These are phyloP conservation scores for Takifugu rubripes DNA, from an alignment of 2,797 vertebrate genomes.

Conservation along the genomic window DNA sequence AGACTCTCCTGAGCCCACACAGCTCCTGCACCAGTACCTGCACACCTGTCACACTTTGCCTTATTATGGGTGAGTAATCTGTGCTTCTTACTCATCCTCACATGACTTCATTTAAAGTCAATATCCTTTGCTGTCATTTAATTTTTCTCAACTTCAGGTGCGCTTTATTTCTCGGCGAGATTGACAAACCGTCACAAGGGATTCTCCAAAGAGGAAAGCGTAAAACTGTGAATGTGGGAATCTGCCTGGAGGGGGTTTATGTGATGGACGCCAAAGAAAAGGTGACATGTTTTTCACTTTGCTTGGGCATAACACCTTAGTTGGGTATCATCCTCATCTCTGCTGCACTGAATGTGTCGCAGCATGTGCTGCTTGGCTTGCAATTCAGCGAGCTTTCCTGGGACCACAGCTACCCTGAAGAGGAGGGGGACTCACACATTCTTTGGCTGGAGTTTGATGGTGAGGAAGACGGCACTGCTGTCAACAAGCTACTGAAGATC, in stretches of 20 bases:
- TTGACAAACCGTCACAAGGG: conserved; percentile 86
- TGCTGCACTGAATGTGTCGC: conserved; percentile 14
- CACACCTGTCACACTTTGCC: conserved; percentile 84
- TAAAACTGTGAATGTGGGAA: conserved; percentile 83
- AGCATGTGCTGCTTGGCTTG: conserved; percentile 89
- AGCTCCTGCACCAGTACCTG: conserved; percentile 82
- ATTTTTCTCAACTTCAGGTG: conserved; percentile 49
- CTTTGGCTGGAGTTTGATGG: conserved; percentile 96
- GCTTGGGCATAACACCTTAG: no score
- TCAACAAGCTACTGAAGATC: conserved; percentile 90
- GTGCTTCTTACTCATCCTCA: background rate
- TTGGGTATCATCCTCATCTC: background rate
- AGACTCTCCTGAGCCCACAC: conserved; percentile 49
- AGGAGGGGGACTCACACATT: conserved; percentile 81
- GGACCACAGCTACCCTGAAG: conserved; percentile 89
- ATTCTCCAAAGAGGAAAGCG: conserved; percentile 82
- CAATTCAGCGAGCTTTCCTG: conserved; percentile 87
- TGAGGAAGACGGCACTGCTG: conserved; percentile 83
- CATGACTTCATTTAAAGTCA: no score
- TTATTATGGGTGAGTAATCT: conserved; percentile 83
- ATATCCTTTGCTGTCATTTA: background rate
- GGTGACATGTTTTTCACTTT: conserved; percentile 57
- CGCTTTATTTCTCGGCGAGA: conserved; percentile 85
- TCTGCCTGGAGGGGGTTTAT: conserved; percentile 90
- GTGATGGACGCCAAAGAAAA: conserved; percentile 90